These are phyloP conservation scores for Hydrozoanthus gracilis DNA, from an alignment of 92 coral and sea anemone species.

Conservation along the genomic window DNA sequence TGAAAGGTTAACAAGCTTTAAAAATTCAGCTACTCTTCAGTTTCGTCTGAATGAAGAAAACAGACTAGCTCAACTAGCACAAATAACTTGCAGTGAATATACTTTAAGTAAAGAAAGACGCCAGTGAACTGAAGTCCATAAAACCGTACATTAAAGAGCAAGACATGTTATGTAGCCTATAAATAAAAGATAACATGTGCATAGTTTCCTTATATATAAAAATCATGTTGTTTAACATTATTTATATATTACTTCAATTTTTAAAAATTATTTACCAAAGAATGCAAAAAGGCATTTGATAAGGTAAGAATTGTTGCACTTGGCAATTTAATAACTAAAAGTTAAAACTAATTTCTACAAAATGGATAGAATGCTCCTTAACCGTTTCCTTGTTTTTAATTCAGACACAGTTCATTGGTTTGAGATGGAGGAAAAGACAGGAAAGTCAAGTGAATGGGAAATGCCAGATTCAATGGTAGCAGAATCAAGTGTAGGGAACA, in stretches of 20 bases:
- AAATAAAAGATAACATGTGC: constrained; percentile 13
- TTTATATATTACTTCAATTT: constrained; percentile 23
- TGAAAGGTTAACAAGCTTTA: constrained; percentile 29
- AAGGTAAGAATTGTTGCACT: not conserved
- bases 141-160: constrained; percentile 11
- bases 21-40: constrained; percentile 14
- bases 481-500: constrained; percentile 15
- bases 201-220: constrained; percentile 17
- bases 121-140: constrained; percentile 28
- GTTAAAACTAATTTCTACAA: constrained; percentile 4
- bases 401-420: constrained; percentile 24
- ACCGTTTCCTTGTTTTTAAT: constrained; percentile 19
- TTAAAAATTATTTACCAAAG: constrained; percentile 21
- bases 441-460: constrained; percentile 20
- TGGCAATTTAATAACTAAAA: constrained; percentile 18
- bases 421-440: constrained; percentile 26
- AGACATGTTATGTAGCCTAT: constrained; percentile 27
- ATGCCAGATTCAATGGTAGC: constrained; percentile 23
- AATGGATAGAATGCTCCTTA: constrained; percentile 16
- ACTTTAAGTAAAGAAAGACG: constrained; percentile 16
- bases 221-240: constrained; percentile 12
- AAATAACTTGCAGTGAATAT: constrained; percentile 25
- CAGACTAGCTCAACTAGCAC: constrained; percentile 13
- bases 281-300: not conserved
- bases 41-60: constrained; percentile 22